phyloP scores from a whole-genome alignment of 2,888 invertebrate species.

The Tanypteryx hageni region DNA sequence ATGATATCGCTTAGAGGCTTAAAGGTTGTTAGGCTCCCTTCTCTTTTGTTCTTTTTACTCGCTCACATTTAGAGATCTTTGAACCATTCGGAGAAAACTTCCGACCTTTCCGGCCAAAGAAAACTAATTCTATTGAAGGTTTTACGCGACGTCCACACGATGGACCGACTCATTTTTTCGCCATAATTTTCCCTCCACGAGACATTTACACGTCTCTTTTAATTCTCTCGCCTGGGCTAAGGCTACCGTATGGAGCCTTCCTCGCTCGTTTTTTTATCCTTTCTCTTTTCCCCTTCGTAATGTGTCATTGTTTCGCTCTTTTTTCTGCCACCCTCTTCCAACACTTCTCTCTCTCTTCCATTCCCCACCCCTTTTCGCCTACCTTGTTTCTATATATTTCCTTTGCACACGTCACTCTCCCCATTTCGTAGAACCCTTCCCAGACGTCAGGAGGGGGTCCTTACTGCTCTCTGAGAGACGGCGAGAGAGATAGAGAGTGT shows the following conservation, averaged over 20 bases:
- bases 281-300: not conserved
- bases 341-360: not conserved
- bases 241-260: not conserved
- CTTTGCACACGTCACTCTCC: not conserved
- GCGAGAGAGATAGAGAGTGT: not conserved
- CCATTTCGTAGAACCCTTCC: too few species aligned
- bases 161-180: not conserved
- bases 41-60: slow-evolving; percentile 21
- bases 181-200: not conserved
- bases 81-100: slow-evolving; percentile 1
- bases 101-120: not conserved
- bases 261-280: not conserved
- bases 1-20: not conserved
- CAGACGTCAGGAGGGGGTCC: too few species aligned
- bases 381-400: not conserved
- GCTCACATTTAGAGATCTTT: slow-evolving; percentile 28
- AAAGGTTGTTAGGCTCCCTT: slow-evolving; percentile 13
- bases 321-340: not conserved
- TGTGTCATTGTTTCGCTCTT: not conserved
- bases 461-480: not conserved
- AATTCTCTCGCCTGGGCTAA: not conserved
- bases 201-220: not conserved
- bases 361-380: not conserved
- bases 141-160: slow-evolving; percentile 37
- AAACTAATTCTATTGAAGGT: not conserved